These are phyloP conservation scores for Paramormyrops kingsleyae DNA, from an alignment of 2,113 vertebrate species.

Conservation along the genomic window DNA sequence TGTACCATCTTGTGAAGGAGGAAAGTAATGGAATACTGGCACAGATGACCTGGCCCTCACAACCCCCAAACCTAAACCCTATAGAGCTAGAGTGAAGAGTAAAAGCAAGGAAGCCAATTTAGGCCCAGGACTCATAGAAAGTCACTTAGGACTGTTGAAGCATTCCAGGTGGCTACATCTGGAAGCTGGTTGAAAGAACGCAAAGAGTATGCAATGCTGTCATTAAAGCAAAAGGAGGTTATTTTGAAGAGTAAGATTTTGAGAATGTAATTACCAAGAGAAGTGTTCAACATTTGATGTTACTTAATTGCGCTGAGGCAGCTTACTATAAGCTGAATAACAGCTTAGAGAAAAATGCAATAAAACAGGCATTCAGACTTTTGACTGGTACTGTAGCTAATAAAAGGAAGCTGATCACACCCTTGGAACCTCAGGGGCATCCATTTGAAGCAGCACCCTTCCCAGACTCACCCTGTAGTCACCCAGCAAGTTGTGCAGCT, in stretches of 20 bases:
- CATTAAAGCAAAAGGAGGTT: neutral
- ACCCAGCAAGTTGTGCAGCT: constrained; percentile 79
- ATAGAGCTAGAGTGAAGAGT: neutral
- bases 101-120: neutral
- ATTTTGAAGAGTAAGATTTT: neutral
- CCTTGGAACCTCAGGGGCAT: neutral
- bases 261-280: neutral
- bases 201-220: neutral
- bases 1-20: neutral
- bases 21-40: neutral
- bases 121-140: neutral
- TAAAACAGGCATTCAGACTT: neutral
- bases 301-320: neutral
- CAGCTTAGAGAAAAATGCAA: neutral
- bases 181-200: neutral
- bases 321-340: neutral
- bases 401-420: neutral
- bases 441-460: neutral
- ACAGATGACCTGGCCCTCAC: neutral
- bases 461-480: constrained; percentile 73
- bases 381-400: neutral
- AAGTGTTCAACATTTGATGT: neutral
- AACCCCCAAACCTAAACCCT: neutral
- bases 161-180: neutral
- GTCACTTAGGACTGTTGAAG: neutral